These are phyloP conservation scores for Argyrosomus japonicus DNA, from an alignment of 2,113 vertebrate genomes.

Conservation along the genomic window DNA sequence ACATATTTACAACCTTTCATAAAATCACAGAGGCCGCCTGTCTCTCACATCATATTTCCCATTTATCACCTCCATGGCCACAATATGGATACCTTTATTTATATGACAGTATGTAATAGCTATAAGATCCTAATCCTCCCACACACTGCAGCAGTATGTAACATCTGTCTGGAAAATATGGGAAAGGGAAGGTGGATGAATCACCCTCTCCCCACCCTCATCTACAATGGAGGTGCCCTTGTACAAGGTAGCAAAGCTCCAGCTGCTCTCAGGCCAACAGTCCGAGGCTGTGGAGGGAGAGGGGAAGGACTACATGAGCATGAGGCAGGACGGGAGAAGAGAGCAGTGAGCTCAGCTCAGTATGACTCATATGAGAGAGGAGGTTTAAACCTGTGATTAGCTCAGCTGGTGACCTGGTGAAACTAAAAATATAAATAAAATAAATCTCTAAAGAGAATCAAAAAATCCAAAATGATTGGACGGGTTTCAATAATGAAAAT, in stretches of 20 bases:
- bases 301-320: too few species aligned
- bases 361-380: too few species aligned
- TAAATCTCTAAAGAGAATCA: too few species aligned
- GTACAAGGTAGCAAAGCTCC: not conserved
- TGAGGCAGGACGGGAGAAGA: not conserved
- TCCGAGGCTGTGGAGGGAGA: not conserved
- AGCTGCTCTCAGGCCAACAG: not conserved
- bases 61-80: slow-evolving; percentile 16
- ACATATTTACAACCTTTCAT: slow-evolving; percentile 46
- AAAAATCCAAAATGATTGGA: too few species aligned
- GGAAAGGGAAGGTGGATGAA: slow-evolving; percentile 1
- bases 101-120: slow-evolving; percentile 32
- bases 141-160: slow-evolving; percentile 9
- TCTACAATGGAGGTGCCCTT: slow-evolving; percentile 22
- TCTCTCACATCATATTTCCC: slow-evolving; percentile 10
- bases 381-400: too few species aligned
- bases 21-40: slow-evolving; percentile 32
- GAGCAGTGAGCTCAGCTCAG: not conserved
- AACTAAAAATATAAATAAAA: too few species aligned
- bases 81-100: slow-evolving; percentile 33
- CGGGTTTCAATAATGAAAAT: too few species aligned
- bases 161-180: not conserved
- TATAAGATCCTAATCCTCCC: slow-evolving; percentile 34
- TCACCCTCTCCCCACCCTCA: not conserved
- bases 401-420: too few species aligned